Evolutionary conservation across 2,888 invertebrate genomes (phyloP), one percentile per base, ranked within the genome.

Genomic region (Geophilus truncorum): DNA sequence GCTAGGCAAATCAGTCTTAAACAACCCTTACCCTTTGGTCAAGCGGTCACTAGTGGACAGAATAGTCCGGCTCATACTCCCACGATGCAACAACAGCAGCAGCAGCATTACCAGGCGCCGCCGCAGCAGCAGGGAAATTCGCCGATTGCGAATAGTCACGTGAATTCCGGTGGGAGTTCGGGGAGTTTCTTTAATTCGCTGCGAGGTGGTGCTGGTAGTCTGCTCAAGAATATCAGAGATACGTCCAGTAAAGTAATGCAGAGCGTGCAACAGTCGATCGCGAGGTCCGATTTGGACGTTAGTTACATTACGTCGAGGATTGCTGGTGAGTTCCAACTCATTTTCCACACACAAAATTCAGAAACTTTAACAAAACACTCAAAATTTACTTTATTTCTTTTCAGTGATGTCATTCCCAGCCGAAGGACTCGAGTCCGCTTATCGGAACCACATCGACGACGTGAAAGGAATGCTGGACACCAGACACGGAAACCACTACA

Each of bases 211-310:
- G 97, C 97, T 25, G 96, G 97, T 1, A 96, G 92, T 85, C 92
- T 97, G 85, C 89, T 98, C 82, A 96, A 96, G 85, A 97, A 97
- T 86, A 89, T 98, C 32, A 97, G 96, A 87, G 98, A 98, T 85
- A 97, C 97, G 0, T 96, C 97, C 23, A 93, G 93, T 45, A 97
- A 97, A 90, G 96, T 98, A 62, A 97, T 98, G 93, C 96, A 97
- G 87, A 95, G 96, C 45, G 95, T 98, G 83, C 96, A 96, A 87
- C 95, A 95, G 91, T 92, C 93, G 76, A 95, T 96, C 87, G 93
- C 93, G 36, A 90, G 94, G 84, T 92, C 92, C 78, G 97, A 97
- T 87, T 88, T 97, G 85, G 97, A 98, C 86, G 93, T 97, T 80
- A 94, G 93, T 86, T 96, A 96, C 87, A 91, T 98, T 83, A 97